Percentiles rank a stretch among this genome's conserved stretches.
phyloP scores from a whole-genome alignment of 2,113 vertebrate species.

The Neomonachus schauinslandi region DNA sequence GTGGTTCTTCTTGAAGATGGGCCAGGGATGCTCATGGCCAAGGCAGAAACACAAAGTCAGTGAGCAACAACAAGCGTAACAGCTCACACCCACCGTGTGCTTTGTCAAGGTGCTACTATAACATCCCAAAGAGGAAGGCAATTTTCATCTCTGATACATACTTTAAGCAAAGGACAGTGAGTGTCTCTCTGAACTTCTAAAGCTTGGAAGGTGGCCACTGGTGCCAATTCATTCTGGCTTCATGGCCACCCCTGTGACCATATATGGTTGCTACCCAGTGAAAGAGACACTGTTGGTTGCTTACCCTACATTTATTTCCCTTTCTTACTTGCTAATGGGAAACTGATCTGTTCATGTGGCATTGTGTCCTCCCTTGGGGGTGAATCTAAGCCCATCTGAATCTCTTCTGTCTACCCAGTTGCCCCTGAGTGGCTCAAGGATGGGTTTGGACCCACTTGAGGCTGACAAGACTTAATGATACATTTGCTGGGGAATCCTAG shows the following conservation, averaged over 20 bases:
- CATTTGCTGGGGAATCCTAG: not conserved
- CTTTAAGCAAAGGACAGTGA: not conserved
- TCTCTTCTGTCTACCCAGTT: not conserved
- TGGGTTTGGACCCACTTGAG: not conserved
- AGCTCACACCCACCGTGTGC: too few relatives aligned
- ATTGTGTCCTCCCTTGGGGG: not conserved
- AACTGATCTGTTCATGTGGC: not conserved
- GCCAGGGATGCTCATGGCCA: not conserved
- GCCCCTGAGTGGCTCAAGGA: not conserved
- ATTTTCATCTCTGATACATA: not conserved
- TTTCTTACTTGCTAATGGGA: not conserved
- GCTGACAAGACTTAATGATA: not conserved
- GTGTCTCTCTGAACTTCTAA: not conserved
- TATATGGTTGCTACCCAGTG: too few relatives aligned
- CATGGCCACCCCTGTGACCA: fast-evolving
- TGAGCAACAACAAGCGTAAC: not conserved
- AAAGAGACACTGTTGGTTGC: not conserved
- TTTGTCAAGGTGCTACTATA: not conserved
- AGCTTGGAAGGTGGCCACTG: not conserved
- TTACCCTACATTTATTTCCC: not conserved
- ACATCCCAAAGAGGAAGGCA: too few relatives aligned
- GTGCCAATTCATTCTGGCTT: not conserved
- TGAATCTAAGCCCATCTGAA: not conserved
- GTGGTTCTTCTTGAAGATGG: not conserved
- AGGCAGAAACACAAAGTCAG: not conserved